A percentile compares a stretch with the other conserved stretches of the same genome.
Evolutionary conservation across 1,140 invertebrate species (phyloP).

Genomic region (Drosophila guanche): DNA sequence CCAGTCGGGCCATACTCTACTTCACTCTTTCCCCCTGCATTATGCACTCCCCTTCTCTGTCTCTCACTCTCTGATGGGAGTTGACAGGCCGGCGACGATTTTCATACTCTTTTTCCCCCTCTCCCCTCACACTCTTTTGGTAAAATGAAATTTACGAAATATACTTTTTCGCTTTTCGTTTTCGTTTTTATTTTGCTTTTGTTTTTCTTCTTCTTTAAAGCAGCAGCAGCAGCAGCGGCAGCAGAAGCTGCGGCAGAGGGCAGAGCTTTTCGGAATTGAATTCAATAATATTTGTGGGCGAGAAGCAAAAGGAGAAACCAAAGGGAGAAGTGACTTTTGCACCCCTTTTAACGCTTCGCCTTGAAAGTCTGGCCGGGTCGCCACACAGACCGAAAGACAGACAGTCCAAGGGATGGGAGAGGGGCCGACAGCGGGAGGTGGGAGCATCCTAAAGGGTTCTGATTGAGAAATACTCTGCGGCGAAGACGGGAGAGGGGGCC

Average conservation of each 20-base stretch:
- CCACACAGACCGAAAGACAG: conserved; percentile 32
- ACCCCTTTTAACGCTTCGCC: conserved; percentile 27
- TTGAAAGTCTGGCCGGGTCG: conserved; percentile 46
- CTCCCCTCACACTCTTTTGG: conserved; percentile 8
- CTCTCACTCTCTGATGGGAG: conserved; percentile 15
- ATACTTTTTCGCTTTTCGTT: conserved; percentile 25
- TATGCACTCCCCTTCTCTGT: conserved; percentile 15
- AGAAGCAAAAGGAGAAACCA: neutral
- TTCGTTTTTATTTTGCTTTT: conserved; percentile 12
- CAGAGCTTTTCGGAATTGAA: conserved; percentile 56
- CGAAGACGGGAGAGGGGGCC: neutral
- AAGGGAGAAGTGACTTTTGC: conserved; percentile 58
- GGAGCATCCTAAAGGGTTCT: conserved; percentile 17
- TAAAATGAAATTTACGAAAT: conserved; percentile 81
- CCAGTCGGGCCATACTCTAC: conserved; percentile 53
- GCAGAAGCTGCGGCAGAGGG: conserved; percentile 47
- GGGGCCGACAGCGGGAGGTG: too few species aligned
- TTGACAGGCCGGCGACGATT: conserved; percentile 72
- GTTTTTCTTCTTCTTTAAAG: conserved; percentile 40
- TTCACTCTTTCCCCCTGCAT: conserved; percentile 17
- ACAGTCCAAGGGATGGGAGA: conserved; percentile 1
- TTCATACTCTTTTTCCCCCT: conserved; percentile 46
- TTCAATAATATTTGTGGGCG: conserved; percentile 60
- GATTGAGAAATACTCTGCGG: conserved; percentile 46
- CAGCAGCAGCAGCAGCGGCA: neutral